Base-by-base conservation (phyloP, 2,888 invertebrate species). In the Odontothrips loti region DNA sequence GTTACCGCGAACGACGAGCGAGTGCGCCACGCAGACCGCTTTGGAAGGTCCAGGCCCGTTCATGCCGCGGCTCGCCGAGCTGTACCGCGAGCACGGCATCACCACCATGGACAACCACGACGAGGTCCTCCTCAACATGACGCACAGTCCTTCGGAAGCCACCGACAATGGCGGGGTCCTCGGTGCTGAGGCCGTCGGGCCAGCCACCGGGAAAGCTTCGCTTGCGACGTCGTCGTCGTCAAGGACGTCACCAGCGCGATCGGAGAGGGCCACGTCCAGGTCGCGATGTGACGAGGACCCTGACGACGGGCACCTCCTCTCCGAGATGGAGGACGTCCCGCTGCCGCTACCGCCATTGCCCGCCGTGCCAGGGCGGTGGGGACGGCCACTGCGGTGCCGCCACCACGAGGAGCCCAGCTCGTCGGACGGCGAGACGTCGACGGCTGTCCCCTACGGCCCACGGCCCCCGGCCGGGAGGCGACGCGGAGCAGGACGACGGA, bases 31-130 rank as follows among this genome's bases (percentile, higher is more conserved):
- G 68, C 68, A 68, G 68, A 68, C 68, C 9, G 27, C 20, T 23
- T 23, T 11, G 23, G 17, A 17, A 6, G 68, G 68, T 4, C 68
- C 11, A 6, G 68, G 68, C 23, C 68, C 11, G 23, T 68, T 23
- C 23, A 68, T 68, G 23, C 68, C 27, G 9, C 23, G 27, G 23
- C 68, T 68, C 23, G 23, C n/a, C 68, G 68, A 68, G 23, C 23
- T 68, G 68, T 68, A n/a, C 68, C 68, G 68, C 23, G 68, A 68
- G 23, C 68, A 68, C 68, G 68, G 68, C 23, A 68, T 68, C 58
- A 6, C 51, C n/a, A n/a, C 63, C 63, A 63, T 20, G 20, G n/a
- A 63, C 20, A 6, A n/a, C 17, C 20, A 9, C 63, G 17, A 63
- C 17, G n/a, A 2, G n/a, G n/a, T 9, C 1, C 63, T 6, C 63